A percentile compares a stretch with the other conserved stretches of the same genome.
phyloP scores from a whole-genome alignment of 2,797 vertebrate species.

The Monodelphis domestica region DNA sequence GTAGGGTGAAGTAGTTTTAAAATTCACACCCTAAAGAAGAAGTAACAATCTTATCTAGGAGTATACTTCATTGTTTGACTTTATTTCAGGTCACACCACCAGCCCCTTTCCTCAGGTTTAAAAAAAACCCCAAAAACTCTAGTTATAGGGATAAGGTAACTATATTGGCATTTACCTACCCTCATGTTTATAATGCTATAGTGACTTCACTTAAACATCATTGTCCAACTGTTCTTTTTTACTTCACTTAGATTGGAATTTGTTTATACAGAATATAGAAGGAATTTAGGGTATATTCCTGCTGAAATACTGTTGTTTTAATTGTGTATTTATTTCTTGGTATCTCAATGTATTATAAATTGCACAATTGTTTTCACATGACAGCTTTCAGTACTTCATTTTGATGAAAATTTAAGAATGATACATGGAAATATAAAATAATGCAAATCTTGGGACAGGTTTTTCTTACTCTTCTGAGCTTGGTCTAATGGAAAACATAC shows the following conservation, averaged over 20 bases:
- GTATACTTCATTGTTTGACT: neutral
- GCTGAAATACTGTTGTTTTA: neutral
- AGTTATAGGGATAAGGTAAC: neutral
- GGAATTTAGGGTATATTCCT: neutral
- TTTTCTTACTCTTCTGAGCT: constrained; percentile 7
- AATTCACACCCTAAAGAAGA: too few relatives aligned
- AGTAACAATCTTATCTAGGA: too few relatives aligned
- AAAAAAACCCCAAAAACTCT: neutral
- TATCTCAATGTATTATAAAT: constrained; percentile 18
- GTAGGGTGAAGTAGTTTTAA: too few relatives aligned
- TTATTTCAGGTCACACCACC: neutral
- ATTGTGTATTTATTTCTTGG: neutral
- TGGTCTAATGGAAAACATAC: neutral
- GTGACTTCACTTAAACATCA: neutral
- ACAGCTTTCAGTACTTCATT: neutral
- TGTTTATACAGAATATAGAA: neutral
- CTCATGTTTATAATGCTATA: neutral
- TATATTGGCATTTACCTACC: neutral
- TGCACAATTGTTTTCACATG: neutral
- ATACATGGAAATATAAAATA: neutral
- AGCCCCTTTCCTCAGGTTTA: neutral
- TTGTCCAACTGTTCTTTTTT: constrained; percentile 17
- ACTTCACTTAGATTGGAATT: neutral
- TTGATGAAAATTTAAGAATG: neutral
- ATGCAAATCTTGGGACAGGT: neutral